Conservation (phyloP, 2,113 vertebrate genomes). For the Pseudonaja textilis region DNA sequence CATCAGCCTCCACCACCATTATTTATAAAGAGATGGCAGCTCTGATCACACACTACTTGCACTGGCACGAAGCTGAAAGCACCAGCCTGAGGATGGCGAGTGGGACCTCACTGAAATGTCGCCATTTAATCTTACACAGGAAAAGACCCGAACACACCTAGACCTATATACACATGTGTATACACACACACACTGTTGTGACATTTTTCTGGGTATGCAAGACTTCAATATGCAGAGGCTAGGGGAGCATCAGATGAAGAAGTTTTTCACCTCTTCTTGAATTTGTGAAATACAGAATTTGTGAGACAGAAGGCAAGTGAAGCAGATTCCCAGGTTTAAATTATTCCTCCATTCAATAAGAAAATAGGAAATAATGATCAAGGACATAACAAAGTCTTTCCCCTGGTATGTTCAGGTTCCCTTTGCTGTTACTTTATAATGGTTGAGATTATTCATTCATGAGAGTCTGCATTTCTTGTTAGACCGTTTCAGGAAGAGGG, state of each 20-base stretch:
- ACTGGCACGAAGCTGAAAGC: no score
- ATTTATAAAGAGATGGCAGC: no score
- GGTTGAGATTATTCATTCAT: not conserved
- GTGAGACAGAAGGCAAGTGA: not conserved
- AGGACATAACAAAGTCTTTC: not conserved
- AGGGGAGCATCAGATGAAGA: not conserved
- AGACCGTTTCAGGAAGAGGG: not conserved
- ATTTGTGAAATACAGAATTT: not conserved
- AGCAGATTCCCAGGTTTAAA: not conserved
- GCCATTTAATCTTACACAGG: no score
- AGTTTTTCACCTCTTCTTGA: not conserved
- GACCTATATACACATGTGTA: no score
- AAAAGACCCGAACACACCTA: no score
- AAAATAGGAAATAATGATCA: not conserved
- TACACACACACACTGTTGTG: not conserved
- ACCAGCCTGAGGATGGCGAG: no score
- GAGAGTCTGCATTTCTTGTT: not conserved
- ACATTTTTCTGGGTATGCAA: not conserved
- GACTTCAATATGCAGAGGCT: not conserved
- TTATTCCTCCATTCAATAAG: not conserved
- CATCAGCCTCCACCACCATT: no score
- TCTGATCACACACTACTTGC: no score
- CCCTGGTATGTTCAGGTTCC: not conserved
- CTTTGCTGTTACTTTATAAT: not conserved
- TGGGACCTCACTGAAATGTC: no score